phyloP scores from a whole-genome alignment of 2,797 vertebrate genomes.

The Chromis chromis region DNA sequence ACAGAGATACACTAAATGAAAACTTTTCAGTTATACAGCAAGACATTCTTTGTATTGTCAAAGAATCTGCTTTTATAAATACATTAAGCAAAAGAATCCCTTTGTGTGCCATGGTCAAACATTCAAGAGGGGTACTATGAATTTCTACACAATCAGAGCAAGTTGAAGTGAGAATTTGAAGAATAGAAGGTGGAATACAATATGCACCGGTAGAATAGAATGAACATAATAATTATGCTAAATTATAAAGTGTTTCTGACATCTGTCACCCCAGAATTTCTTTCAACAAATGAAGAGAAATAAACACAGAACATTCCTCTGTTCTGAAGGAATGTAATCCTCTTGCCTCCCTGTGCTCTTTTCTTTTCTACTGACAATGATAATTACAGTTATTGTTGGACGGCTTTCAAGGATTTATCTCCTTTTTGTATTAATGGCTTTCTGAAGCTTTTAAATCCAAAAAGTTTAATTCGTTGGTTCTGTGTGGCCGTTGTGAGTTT shows the following conservation, averaged over 20 bases:
- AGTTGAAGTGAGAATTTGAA: slow-evolving; percentile 73
- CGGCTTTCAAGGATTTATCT: slow-evolving; percentile 88
- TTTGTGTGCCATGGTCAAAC: slow-evolving; percentile 65
- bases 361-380: slow-evolving; percentile 86
- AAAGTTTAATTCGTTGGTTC: slow-evolving; percentile 86
- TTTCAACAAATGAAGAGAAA: slow-evolving; percentile 85
- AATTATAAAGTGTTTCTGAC: slow-evolving; percentile 87
- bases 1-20: slow-evolving; percentile 51
- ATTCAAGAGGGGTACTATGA: slow-evolving; percentile 61
- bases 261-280: slow-evolving; percentile 84
- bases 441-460: slow-evolving; percentile 85
- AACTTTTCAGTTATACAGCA: slow-evolving; percentile 63
- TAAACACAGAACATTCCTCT: slow-evolving; percentile 84
- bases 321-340: slow-evolving; percentile 86
- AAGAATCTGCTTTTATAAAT: slow-evolving; percentile 68
- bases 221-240: slow-evolving; percentile 82
- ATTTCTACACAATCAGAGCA: slow-evolving; percentile 56
- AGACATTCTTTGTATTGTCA: slow-evolving; percentile 53
- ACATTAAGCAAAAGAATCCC: slow-evolving; percentile 55
- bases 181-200: slow-evolving; percentile 72
- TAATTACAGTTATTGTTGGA: slow-evolving; percentile 88
- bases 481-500: slow-evolving; percentile 83
- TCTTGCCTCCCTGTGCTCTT: slow-evolving; percentile 84
- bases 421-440: slow-evolving; percentile 86
- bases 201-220: slow-evolving; percentile 66